Percentiles rank a stretch among this genome's conserved stretches.
phyloP scores from a whole-genome alignment of 2,888 invertebrate species.

The Melieria picta region DNA sequence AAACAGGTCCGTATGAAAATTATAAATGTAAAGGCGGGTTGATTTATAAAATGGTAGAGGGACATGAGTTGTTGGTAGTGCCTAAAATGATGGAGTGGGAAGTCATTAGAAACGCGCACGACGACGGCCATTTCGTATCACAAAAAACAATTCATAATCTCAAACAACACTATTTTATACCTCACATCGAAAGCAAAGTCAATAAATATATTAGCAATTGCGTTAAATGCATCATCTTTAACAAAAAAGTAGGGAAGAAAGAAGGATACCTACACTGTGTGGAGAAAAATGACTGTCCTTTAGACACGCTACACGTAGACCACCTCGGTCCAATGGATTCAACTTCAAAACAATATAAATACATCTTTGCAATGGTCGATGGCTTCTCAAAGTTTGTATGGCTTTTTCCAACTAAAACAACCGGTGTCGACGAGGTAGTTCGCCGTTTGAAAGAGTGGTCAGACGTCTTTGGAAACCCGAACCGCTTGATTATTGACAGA shows the following conservation, averaged over 20 bases:
- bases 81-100: conserved; percentile 35
- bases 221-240: conserved; percentile 36
- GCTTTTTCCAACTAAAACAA: conserved; percentile 32
- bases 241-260: conserved; percentile 50
- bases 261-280: conserved; percentile 55
- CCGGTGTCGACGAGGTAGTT: not conserved
- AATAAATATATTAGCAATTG: conserved; percentile 22
- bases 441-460: too few relatives aligned
- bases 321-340: conserved; percentile 37
- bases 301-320: conserved; percentile 37
- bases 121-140: conserved; percentile 33
- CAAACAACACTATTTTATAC: conserved; percentile 33
- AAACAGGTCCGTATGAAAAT: conserved; percentile 20
- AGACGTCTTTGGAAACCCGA: too few relatives aligned
- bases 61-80: conserved; percentile 29
- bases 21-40: conserved; percentile 33
- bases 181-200: conserved; percentile 34
- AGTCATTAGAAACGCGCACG: conserved; percentile 29
- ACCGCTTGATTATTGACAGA: too few relatives aligned
- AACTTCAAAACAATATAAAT: too few relatives aligned
- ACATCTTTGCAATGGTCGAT: too few relatives aligned
- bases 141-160: conserved; percentile 32
- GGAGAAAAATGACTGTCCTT: conserved; percentile 51
- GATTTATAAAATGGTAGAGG: conserved; percentile 31
- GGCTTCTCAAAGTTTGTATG: conserved; percentile 34